Base-by-base conservation (phyloP, 2,113 vertebrate species). In the Albula goreensis region DNA sequence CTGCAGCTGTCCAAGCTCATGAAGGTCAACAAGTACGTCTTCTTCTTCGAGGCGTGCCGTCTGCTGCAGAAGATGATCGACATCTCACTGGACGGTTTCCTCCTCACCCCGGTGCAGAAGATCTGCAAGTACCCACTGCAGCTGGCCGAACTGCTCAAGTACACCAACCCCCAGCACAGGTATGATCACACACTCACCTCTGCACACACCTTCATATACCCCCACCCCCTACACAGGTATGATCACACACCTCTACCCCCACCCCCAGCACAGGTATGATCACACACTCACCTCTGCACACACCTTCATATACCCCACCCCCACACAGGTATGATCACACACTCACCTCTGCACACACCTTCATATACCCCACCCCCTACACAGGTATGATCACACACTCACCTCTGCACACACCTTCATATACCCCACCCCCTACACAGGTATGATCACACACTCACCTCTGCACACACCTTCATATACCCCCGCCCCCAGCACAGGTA, bases 101-200 rank as follows among this genome's bases (percentile, higher is more conserved):
- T 99, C 91, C 96, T 99, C 87, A 99, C 97, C 0, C 98, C 98
- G 0, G 98, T 99, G 83, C 98, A 99, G 94, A 99, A 99, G 91
- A 99, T 99, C 94, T 99, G 98, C 96, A 99, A 99, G 90, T 99
- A 99, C 50, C 98, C 97, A 0, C 93, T 99, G 85, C 98, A 99
- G 81, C 94, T 99, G 90, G 97, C 97, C 0, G 97, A 99, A 87
- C 95, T 99, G 89, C 97, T 99, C 87, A 99, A 99, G 87, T 99
- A 99, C 91, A 99, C 98, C 52, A 97, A 96, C 87, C 97, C 97
- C 50, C 97, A 98, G 85, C 98, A 99, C 94, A 97, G 98, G 97
- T 97, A 90, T 80, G 86, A 74, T 13, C 22, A 9, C 60, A 19
- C 17, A 8, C 70, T 3, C 19, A 22, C 5, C 15, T 10, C 57